Percentiles rank a stretch among this genome's conserved stretches.
Conservation (phyloP, 2,113 vertebrate species). For the Prochilodus magdalenae region DNA sequence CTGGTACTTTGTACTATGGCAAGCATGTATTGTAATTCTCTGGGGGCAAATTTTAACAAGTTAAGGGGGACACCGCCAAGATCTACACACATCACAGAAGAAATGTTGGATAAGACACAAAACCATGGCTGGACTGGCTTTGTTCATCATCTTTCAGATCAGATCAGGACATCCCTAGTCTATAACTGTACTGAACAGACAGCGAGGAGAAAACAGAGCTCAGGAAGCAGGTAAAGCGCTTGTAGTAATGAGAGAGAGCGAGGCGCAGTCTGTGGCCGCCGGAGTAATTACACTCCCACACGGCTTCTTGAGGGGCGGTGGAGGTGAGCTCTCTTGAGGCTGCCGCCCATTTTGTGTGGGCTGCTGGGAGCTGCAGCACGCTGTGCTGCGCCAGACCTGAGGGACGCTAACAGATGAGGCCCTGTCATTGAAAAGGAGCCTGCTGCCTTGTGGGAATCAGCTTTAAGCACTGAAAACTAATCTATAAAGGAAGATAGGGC, state of each 20-base stretch:
- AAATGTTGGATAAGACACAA: not conserved
- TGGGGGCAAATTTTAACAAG: too few species aligned
- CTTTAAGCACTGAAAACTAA: conserved; percentile 49
- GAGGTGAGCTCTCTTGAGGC: conserved; percentile 48
- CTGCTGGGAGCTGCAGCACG: conserved; percentile 45
- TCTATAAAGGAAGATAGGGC: conserved; percentile 49
- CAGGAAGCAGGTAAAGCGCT: conserved; percentile 25
- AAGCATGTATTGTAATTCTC: not conserved
- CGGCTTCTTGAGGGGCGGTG: conserved; percentile 43
- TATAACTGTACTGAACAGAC: not conserved
- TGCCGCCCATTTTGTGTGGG: conserved; percentile 55
- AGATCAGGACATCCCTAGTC: not conserved
- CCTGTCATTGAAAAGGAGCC: conserved; percentile 59
- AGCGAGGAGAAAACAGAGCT: conserved; percentile 7
- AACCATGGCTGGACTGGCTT: not conserved
- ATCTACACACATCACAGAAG: not conserved
- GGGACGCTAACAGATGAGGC: conserved; percentile 58
- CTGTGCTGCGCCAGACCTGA: conserved; percentile 33
- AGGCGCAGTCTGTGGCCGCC: conserved; percentile 37
- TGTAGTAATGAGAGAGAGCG: conserved; percentile 27
- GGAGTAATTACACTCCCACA: conserved; percentile 60
- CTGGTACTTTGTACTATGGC: not conserved
- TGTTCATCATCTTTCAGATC: not conserved
- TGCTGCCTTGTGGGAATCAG: conserved; percentile 48
- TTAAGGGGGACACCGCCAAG: too few species aligned